Evolutionary conservation across 2,797 vertebrate genomes (phyloP), one percentile per base, ranked within the genome.

Genomic region (Cebuella pygmaea): DNA sequence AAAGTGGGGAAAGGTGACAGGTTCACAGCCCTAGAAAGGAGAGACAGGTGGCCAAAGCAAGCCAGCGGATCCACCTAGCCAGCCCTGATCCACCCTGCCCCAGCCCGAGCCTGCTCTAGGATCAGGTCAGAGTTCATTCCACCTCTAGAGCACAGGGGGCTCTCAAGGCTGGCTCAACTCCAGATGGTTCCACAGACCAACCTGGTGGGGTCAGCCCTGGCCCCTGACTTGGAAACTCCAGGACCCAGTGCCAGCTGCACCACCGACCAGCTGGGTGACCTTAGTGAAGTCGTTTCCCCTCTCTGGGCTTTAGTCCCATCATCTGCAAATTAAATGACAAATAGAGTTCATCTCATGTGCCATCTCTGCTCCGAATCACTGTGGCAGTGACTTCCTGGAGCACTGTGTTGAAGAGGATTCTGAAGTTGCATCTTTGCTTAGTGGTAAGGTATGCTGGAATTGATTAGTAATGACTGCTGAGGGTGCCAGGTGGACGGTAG

Each of bases 391-490:
- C 72, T 64, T 72, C 44, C 78, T 33, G n/a, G 85, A 88, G 93
- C 59, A 14, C 26, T 4, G 41, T 52, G 48, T 20, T 5, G 44
- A 81, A 20, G 55, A 33, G 64, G 44, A 79, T 50, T 92, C 67
- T 75, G 84, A 44, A 87, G 80, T 27, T 76, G 74, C 27, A 0
- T 72, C 67, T 67, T 48, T 81, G 92, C 74, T 90, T 48, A 22
- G 26, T 22, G 52, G 59, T 27, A 74, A 59, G 83, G 57, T 52
- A 55, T 82, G 59, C 95, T 10, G 33, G 41, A 75, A 93, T 94
- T 15, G 92, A 95, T 52, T 86, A 87, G 46, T 89, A 48, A 89
- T 96, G 97, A 67, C 94, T 93, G 75, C 61, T 24, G 11, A 0
- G 26, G 75, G 41, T 70, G 19, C 14, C 10, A 13, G 57, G 2